These are phyloP conservation scores for Lepidocolaptes lacrymiger DNA, from an alignment of 2,797 vertebrate species.

Conservation along the genomic window DNA sequence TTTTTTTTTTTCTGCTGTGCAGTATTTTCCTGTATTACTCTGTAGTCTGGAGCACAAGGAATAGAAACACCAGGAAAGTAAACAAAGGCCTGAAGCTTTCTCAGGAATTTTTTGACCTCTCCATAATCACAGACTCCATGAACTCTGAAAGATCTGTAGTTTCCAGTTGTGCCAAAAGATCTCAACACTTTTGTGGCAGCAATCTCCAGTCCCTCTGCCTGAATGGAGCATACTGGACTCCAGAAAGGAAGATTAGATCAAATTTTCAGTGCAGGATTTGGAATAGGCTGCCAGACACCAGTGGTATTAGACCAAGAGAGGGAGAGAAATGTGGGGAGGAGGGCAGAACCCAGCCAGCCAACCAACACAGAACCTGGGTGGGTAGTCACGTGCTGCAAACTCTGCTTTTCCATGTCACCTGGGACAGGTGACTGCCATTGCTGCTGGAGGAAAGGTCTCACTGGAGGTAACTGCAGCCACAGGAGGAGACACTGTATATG, in stretches of 20 bases:
- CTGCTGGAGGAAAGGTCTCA: neutral
- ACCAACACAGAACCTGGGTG: too few relatives aligned
- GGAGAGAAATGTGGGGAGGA: neutral
- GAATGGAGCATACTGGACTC: neutral
- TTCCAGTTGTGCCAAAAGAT: neutral
- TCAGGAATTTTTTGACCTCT: neutral
- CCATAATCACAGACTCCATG: fast-evolving
- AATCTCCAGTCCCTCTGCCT: neutral
- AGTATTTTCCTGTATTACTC: neutral
- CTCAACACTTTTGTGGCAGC: neutral
- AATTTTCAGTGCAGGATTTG: neutral
- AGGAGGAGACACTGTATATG: neutral
- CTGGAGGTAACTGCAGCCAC: neutral
- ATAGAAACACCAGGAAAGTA: neutral
- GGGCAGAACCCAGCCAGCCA: neutral
- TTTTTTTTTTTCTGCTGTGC: neutral
- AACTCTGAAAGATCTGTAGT: neutral
- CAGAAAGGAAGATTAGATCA: neutral
- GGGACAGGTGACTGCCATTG: fast-evolving
- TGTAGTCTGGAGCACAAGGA: neutral
- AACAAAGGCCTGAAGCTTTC: neutral
- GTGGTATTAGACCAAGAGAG: neutral
- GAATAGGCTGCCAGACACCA: neutral
- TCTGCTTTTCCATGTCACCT: neutral
- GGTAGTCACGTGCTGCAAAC: fast-evolving